Evolutionary conservation across 2,888 invertebrate genomes (phyloP).

Genomic region (Melanargia galathea): DNA sequence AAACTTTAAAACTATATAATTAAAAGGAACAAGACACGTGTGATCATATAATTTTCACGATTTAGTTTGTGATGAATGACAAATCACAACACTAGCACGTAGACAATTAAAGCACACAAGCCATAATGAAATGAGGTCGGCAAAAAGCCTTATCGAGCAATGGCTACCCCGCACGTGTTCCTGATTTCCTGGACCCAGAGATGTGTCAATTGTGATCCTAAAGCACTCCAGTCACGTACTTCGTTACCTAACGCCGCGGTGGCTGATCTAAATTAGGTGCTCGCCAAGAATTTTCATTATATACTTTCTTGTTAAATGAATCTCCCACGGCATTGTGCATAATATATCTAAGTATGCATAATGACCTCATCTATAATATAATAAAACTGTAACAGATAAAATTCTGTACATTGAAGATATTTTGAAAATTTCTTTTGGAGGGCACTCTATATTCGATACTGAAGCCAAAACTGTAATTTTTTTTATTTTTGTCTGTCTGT

Average conservation of each 20-base stretch:
- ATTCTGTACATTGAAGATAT: no score
- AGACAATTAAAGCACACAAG: neutral
- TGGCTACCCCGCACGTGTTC: constrained; percentile 6
- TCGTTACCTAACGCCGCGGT: constrained; percentile 56
- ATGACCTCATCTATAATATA: no score
- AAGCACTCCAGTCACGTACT: constrained; percentile 70
- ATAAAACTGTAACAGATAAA: no score
- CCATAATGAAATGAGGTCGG: constrained; percentile 17
- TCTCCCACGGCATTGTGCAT: no score
- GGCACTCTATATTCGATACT: no score
- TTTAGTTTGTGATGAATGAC: neutral
- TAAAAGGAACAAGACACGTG: no score
- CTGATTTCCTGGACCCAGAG: constrained; percentile 19
- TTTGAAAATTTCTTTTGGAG: no score
- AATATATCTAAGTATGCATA: no score
- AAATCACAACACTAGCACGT: neutral
- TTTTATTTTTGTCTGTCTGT: no score
- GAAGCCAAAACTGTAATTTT: no score
- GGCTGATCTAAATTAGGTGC: constrained; percentile 25
- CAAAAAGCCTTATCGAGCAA: constrained; percentile 16
- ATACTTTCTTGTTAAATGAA: neutral
- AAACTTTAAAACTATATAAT: no score
- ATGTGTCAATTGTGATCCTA: constrained; percentile 44
- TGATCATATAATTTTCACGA: neutral
- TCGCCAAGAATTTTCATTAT: constrained; percentile 20